Evolutionary conservation across 2,113 vertebrate genomes (phyloP).

Genomic region (Podiceps cristatus): DNA sequence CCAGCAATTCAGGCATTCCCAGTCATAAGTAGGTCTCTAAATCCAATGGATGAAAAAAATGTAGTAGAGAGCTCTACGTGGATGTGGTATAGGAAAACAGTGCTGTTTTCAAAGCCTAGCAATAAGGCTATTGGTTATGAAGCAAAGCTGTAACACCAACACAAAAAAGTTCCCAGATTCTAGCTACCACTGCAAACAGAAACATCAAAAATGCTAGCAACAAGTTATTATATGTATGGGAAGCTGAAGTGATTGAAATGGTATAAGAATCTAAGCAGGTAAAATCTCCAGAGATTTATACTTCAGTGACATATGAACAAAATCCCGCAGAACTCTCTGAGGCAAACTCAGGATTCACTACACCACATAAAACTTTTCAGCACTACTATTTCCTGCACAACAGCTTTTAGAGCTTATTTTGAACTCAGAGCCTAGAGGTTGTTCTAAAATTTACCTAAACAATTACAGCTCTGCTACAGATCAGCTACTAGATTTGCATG

Average conservation of each 20-base stretch:
- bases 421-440: not conserved
- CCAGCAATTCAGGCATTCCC: not conserved
- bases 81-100: not conserved
- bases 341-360: not conserved
- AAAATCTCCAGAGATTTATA: not conserved
- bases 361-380: not conserved
- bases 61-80: not conserved
- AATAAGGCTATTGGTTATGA: not conserved
- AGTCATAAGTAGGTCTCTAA: not conserved
- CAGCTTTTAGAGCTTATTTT: not conserved
- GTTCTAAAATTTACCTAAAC: not conserved
- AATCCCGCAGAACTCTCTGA: not conserved
- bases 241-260: not conserved
- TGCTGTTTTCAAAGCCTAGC: not conserved
- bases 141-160: not conserved
- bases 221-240: fast-evolving
- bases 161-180: not conserved
- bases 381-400: not conserved
- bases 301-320: not conserved
- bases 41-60: not conserved
- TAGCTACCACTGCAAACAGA: not conserved
- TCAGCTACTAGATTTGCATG: not conserved
- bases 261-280: not conserved
- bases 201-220: not conserved
- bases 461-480: not conserved